A percentile compares a stretch with the other conserved stretches of the same genome.
phyloP scores from a whole-genome alignment of 2,888 invertebrate species.

The Chymomyza procnemis region DNA sequence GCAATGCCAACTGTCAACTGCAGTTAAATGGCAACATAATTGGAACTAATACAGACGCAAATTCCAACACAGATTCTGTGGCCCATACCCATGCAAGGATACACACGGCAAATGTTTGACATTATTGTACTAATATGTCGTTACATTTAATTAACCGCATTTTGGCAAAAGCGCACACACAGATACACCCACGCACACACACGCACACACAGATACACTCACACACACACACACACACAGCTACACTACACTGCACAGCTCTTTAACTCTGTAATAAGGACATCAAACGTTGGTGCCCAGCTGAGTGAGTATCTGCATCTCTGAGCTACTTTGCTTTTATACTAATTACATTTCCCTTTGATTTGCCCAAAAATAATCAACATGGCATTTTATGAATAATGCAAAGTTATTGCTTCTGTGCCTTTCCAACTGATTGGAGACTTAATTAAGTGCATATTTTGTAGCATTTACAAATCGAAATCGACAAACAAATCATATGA shows the following conservation, averaged over 20 bases:
- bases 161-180: slow-evolving; percentile 19
- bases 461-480: background rate
- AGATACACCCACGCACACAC: slow-evolving; percentile 12
- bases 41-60: background rate
- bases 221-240: no score
- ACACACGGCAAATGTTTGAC: slow-evolving; percentile 32
- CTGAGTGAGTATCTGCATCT: background rate
- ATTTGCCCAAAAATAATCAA: slow-evolving; percentile 11
- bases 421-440: slow-evolving; percentile 44
- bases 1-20: background rate
- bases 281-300: slow-evolving; percentile 46
- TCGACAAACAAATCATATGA: background rate
- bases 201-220: slow-evolving; percentile 6
- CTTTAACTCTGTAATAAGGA: slow-evolving; percentile 18
- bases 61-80: no score
- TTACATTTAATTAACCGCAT: slow-evolving; percentile 71
- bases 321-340: slow-evolving; percentile 10
- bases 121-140: slow-evolving; percentile 55
- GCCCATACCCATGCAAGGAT: background rate
- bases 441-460: background rate
- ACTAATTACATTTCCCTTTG: slow-evolving; percentile 48
- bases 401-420: slow-evolving; percentile 31
- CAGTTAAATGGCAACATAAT: slow-evolving; percentile 18
- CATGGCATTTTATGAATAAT: slow-evolving; percentile 58
- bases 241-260: background rate